phyloP scores from a whole-genome alignment of 2,797 vertebrate genomes.

The Pagetopsis macropterus region DNA sequence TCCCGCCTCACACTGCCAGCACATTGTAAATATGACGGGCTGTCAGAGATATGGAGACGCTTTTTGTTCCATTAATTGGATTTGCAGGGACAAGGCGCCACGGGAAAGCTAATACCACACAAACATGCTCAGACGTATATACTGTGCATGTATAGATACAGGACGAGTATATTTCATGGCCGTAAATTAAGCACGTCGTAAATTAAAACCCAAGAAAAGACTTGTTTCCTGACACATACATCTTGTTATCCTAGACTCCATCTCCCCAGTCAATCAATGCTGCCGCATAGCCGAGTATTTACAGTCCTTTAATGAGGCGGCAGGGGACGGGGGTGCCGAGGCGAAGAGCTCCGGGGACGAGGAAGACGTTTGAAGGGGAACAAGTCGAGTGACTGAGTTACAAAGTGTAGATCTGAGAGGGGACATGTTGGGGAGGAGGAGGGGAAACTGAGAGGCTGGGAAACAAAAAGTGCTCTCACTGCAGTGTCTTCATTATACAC shows the following conservation, averaged over 20 bases:
- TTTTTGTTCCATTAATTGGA: slow-evolving; percentile 69
- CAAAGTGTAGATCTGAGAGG: slow-evolving; percentile 68
- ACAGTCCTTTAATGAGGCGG: slow-evolving; percentile 77
- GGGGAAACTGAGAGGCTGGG: slow-evolving; percentile 30
- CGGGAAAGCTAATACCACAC: slow-evolving; percentile 51
- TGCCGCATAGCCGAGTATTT: slow-evolving; percentile 65
- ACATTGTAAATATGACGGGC: slow-evolving; percentile 61
- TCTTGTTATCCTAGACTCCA: slow-evolving; percentile 63
- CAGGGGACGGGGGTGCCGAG: slow-evolving; percentile 55
- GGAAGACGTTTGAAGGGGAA: slow-evolving; percentile 62
- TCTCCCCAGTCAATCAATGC: slow-evolving; percentile 66
- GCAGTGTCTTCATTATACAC: slow-evolving; percentile 43
- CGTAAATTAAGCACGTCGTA: slow-evolving; percentile 35
- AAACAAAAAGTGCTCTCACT: slow-evolving; percentile 25
- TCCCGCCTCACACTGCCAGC: slow-evolving; percentile 42
- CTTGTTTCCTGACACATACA: slow-evolving; percentile 42
- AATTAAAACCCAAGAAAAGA: slow-evolving; percentile 40
- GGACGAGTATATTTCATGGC: slow-evolving; percentile 38
- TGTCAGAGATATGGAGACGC: slow-evolving; percentile 52
- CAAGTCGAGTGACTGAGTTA: slow-evolving; percentile 47
- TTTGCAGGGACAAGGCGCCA: slow-evolving; percentile 55
- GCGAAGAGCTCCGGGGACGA: slow-evolving; percentile 52
- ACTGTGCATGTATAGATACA: slow-evolving; percentile 8
- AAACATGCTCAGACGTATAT: slow-evolving; percentile 21
- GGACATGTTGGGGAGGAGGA: slow-evolving; percentile 35